These are phyloP conservation scores for Meriones unguiculatus DNA, from an alignment of 2,113 vertebrate species.

Conservation along the genomic window DNA sequence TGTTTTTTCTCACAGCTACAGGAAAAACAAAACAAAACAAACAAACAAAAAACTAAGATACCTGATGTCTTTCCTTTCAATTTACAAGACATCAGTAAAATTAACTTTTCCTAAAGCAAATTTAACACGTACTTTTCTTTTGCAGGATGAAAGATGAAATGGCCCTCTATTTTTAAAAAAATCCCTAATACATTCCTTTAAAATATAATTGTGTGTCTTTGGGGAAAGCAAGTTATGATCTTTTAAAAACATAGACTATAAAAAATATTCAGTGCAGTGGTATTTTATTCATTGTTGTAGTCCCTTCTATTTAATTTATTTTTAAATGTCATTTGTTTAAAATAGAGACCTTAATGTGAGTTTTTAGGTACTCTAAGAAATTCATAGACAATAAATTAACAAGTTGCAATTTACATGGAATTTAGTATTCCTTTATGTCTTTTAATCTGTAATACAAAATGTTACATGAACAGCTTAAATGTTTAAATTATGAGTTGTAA, in stretches of 20 bases:
- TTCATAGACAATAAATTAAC: constrained; percentile 37
- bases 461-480: background rate
- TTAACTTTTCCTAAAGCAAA: constrained; percentile 25
- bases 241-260: constrained; percentile 44
- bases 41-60: background rate
- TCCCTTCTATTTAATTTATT: constrained; percentile 47
- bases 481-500: background rate
- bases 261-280: constrained; percentile 19
- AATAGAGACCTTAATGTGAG: constrained; percentile 3
- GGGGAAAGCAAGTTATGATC: background rate
- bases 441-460: constrained; percentile 6
- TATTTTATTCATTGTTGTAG: constrained; percentile 58
- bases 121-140: background rate
- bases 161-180: background rate
- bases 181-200: background rate
- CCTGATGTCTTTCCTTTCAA: background rate
- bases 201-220: constrained; percentile 31
- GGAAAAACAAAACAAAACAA: no score
- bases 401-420: constrained; percentile 13
- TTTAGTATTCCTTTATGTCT: background rate
- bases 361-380: background rate
- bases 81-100: background rate
- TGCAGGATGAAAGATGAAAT: constrained; percentile 4
- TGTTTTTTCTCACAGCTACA: no score
- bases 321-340: constrained; percentile 56